Evolutionary conservation across 2,113 vertebrate genomes (phyloP).

Genomic region (Daboia siamensis): DNA sequence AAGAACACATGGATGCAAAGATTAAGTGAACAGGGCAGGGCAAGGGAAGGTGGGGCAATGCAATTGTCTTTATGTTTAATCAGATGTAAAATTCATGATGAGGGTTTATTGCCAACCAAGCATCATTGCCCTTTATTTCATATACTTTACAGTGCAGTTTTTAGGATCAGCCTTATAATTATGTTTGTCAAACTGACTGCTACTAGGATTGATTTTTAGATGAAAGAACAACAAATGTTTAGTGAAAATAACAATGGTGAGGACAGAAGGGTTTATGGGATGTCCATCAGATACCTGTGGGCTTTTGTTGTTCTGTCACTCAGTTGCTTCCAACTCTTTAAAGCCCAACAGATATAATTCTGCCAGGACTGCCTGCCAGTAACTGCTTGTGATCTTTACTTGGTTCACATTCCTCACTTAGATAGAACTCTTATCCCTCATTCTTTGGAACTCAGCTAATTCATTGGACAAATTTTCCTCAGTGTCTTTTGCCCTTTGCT

Average conservation of each 20-base stretch:
- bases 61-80: not conserved
- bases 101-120: not conserved
- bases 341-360: not conserved
- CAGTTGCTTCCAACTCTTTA: not conserved
- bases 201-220: not conserved
- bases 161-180: not conserved
- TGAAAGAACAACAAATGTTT: not conserved
- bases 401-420: not conserved
- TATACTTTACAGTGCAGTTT: not conserved
- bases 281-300: not conserved
- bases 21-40: not conserved
- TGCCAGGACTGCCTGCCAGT: not conserved
- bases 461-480: not conserved
- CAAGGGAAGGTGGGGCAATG: not conserved
- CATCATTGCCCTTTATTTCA: not conserved
- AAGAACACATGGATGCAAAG: not conserved
- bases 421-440: not conserved
- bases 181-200: not conserved
- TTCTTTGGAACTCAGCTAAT: not conserved
- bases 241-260: not conserved
- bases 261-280: not conserved
- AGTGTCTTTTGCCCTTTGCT: not conserved
- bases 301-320: not conserved
- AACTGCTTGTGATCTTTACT: not conserved
- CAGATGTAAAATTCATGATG: not conserved